Evolutionary conservation across 2,113 vertebrate genomes (phyloP), one percentile per base, ranked within the genome.

Genomic region (Dromaius novaehollandiae): DNA sequence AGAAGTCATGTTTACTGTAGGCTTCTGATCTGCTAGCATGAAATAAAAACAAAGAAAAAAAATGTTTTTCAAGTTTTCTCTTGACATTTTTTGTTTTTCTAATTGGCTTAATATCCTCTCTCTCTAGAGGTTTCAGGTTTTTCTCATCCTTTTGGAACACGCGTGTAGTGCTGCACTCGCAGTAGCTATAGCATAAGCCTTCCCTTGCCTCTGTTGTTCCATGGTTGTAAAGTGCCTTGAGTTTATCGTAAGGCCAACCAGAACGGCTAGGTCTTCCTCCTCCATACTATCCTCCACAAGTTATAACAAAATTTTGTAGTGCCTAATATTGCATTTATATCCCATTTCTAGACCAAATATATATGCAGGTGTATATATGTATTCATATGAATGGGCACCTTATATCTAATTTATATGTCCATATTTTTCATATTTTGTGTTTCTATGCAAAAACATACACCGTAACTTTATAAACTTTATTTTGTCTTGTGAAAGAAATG

Each of bases 161-260:
- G 13, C 1, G 13, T 34, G 14, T 24, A 6, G 2, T 21, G 6
- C 38, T 76, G 11, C 1, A 11, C 6, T 56, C 17, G 63, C 24
- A 68, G 3, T 13, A 64, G 40, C 50, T 70, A 18, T 32, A 74
- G 4, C 30, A 8, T 34, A 55, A 73, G 4, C 70, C n/a, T 84
- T 61, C 11, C 18, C 2, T 74, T 78, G 16, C 6, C 24, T 36
- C 2, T 65, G 46, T 36, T 40, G 3, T 81, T 65, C 4, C n/a
- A 36, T 5, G 8, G 26, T 1, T 65, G 24, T 13, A 53, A 69
- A 8, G 5, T 69, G 2, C 1, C 55, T 61, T 3, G 7, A 63
- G 14, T 32, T 86, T 80, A 63, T 21, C 34, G 7, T 11, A 48
- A 68, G 46, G 4, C 12, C 16, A 56, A 53, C 6, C 22, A 65